Percentiles rank a stretch among this genome's conserved stretches.
Conservation (phyloP, 1,140 invertebrate species). For the roundworm (Caenorhabditis elegans) region DNA sequence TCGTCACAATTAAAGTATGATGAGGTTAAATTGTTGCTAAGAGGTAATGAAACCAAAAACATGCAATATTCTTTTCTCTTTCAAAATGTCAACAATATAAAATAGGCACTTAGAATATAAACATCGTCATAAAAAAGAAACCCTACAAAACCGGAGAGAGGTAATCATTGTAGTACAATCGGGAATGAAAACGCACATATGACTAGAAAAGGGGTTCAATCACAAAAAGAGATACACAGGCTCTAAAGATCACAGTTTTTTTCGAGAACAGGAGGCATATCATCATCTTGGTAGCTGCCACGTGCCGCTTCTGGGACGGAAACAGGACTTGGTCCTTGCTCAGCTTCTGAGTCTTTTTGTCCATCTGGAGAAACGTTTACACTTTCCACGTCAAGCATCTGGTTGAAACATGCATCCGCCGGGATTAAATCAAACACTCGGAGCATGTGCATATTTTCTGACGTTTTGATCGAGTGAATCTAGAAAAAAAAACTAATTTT, state of each 20-base stretch:
- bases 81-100: background rate
- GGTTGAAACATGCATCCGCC: conserved; percentile 40
- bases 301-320: background rate
- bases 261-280: background rate
- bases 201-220: no score
- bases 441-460: conserved; percentile 49
- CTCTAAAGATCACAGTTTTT: background rate
- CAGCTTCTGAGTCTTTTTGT: background rate
- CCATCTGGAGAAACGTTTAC: background rate
- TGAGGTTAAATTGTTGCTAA: background rate
- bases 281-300: background rate
- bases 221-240: background rate
- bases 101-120: background rate
- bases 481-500: conserved; percentile 22
- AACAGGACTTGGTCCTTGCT: background rate
- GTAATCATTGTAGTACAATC: background rate
- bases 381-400: conserved; percentile 34
- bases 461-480: conserved; percentile 47
- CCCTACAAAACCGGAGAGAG: background rate
- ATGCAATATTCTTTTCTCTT: background rate
- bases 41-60: background rate
- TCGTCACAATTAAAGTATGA: background rate
- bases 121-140: background rate
- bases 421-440: conserved; percentile 42
- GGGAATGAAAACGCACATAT: background rate